A percentile compares a stretch with the other conserved stretches of the same genome.
phyloP scores from a whole-genome alignment of 2,797 vertebrate species.

The Peromyscus eremicus region DNA sequence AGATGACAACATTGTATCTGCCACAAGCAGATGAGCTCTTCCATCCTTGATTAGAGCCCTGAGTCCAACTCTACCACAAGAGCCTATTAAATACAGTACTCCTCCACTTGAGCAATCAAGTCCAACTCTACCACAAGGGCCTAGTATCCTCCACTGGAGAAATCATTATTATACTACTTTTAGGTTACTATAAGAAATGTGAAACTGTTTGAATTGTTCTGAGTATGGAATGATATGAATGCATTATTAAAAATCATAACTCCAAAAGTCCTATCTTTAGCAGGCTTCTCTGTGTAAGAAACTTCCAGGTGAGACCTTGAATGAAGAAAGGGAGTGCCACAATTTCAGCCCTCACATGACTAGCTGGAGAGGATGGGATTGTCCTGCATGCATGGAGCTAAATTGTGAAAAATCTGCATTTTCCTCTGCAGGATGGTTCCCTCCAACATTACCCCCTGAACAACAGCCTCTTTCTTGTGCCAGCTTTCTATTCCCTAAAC shows the following conservation, averaged over 20 bases:
- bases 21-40: slow-evolving; percentile 2
- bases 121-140: neutral
- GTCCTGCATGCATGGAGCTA: slow-evolving; percentile 79
- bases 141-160: neutral
- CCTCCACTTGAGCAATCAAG: slow-evolving; percentile 29
- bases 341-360: slow-evolving; percentile 79
- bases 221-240: neutral
- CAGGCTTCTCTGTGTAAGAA: neutral
- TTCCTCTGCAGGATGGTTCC: slow-evolving; percentile 85
- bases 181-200: neutral
- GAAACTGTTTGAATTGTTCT: neutral
- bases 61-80: neutral
- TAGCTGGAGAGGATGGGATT: slow-evolving; percentile 85
- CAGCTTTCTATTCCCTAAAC: slow-evolving; percentile 92
- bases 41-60: neutral
- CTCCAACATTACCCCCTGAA: slow-evolving; percentile 89
- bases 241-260: neutral
- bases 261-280: neutral
- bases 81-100: neutral
- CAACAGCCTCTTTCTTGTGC: slow-evolving; percentile 93
- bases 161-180: neutral
- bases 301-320: slow-evolving; percentile 56
- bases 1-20: neutral
- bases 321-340: slow-evolving; percentile 75
- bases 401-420: slow-evolving; percentile 86